phyloP scores from a whole-genome alignment of 2,113 vertebrate genomes.

The Catharus fuscescens region DNA sequence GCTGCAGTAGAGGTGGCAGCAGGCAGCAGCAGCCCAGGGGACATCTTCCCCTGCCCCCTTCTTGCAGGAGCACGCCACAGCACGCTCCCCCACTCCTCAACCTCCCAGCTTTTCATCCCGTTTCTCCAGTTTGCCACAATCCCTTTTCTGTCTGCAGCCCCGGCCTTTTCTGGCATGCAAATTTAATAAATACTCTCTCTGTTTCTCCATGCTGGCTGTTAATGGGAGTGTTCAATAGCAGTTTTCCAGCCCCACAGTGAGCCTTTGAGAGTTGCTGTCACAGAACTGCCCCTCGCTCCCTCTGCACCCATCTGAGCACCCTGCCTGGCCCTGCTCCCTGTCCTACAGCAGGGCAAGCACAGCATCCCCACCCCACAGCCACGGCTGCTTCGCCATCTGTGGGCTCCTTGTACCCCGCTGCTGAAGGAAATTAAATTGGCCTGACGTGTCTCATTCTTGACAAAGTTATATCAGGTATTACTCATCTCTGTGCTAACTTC shows the following conservation, averaged over 20 bases:
- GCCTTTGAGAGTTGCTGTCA: not conserved
- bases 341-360: not conserved
- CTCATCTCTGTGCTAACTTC: not conserved
- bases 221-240: not conserved
- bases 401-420: not conserved
- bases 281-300: fast-evolving
- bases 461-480: not conserved
- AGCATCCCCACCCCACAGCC: not conserved
- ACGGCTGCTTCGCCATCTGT: fast-evolving
- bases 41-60: not conserved
- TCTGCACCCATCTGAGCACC: not conserved
- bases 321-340: not conserved
- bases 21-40: not conserved
- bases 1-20: not conserved
- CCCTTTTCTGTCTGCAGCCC: constrained; percentile 4
- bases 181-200: constrained; percentile 33
- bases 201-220: not conserved
- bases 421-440: not conserved
- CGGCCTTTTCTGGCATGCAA: not conserved
- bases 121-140: constrained; percentile 44
- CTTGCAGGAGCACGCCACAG: fast-evolving
- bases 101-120: not conserved
- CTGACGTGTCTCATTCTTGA: not conserved
- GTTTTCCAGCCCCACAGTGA: constrained; percentile 23
- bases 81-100: not conserved